Evolutionary conservation across 1,140 invertebrate genomes (phyloP).

Genomic region (Drosophila serrata): DNA sequence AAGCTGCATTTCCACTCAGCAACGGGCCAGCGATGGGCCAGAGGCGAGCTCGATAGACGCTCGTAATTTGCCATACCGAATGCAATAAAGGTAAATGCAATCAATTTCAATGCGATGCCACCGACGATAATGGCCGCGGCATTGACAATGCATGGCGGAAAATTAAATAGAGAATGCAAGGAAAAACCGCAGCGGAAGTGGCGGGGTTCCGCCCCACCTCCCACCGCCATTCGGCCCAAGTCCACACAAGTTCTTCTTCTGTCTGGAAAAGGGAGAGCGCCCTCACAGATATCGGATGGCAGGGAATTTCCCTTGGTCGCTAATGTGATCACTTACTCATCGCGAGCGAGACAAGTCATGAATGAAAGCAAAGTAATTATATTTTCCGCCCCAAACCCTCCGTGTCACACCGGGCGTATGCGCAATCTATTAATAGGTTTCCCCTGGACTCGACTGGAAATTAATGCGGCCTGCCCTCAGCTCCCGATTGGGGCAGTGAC

Average conservation of each 20-base stretch:
- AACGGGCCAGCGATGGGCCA: slow-evolving; percentile 1
- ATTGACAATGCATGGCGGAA: slow-evolving; percentile 59
- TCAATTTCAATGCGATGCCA: slow-evolving; percentile 72
- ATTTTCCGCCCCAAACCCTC: slow-evolving; percentile 12
- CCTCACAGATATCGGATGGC: slow-evolving; percentile 17
- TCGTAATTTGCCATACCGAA: slow-evolving; percentile 49
- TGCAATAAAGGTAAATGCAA: slow-evolving; percentile 81
- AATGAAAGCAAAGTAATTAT: slow-evolving; percentile 71
- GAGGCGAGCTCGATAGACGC: slow-evolving; percentile 25
- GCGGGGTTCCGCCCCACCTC: slow-evolving; percentile 10
- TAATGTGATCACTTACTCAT: slow-evolving; percentile 45
- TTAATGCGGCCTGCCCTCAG: slow-evolving; percentile 26
- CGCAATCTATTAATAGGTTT: slow-evolving; percentile 71
- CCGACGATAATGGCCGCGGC: slow-evolving; percentile 39
- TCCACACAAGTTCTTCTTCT: slow-evolving; percentile 1
- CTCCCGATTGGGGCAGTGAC: slow-evolving; percentile 46
- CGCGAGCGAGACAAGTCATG: slow-evolving; percentile 38
- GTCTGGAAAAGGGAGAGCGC: slow-evolving; percentile 27
- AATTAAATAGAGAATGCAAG: slow-evolving; percentile 69
- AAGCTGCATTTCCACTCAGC: slow-evolving; percentile 5
- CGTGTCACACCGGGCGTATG: slow-evolving; percentile 55
- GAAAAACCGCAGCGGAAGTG: slow-evolving; percentile 48
- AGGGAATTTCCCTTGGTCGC: slow-evolving; percentile 12
- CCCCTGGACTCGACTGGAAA: slow-evolving; percentile 27
- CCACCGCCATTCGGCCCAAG: slow-evolving; percentile 9